phyloP scores from a whole-genome alignment of 2,113 vertebrate species.

The Formicarius rufipectus region DNA sequence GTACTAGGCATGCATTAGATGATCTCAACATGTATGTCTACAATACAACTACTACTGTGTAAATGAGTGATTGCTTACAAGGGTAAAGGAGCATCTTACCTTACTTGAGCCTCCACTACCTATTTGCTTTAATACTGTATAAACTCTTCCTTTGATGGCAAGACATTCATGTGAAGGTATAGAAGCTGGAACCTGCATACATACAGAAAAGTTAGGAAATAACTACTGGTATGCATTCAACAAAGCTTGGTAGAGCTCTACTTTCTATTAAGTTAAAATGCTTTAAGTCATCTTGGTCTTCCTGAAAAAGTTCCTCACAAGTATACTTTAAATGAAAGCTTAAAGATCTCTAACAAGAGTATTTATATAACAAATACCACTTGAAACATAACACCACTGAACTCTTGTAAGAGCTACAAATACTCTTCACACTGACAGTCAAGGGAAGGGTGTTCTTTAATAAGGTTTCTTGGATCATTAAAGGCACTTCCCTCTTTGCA shows the following conservation, averaged over 20 bases:
- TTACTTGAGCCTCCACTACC: slow-evolving; percentile 96
- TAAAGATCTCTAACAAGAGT: neutral
- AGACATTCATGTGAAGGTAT: slow-evolving; percentile 84
- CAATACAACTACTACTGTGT: neutral
- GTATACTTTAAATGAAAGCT: neutral
- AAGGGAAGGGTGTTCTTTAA: neutral
- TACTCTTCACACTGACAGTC: neutral
- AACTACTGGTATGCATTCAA: neutral
- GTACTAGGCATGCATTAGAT: neutral
- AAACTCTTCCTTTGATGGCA: slow-evolving; percentile 86
- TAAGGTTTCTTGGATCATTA: neutral
- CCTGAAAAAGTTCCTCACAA: neutral
- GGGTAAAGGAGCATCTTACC: slow-evolving; percentile 66
- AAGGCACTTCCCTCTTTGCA: neutral
- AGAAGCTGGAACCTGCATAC: slow-evolving; percentile 74
- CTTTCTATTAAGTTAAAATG: neutral
- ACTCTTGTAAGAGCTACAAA: neutral
- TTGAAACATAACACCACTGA: neutral
- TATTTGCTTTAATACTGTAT: slow-evolving; percentile 92
- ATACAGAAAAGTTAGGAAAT: neutral
- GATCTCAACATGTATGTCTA: neutral
- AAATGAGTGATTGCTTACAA: neutral
- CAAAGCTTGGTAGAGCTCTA: neutral
- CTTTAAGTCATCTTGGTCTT: neutral
- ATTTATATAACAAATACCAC: neutral